Evolutionary conservation across 2,797 vertebrate genomes (phyloP), one percentile per base, ranked within the genome.

Genomic region (Peromyscus attwateri): DNA sequence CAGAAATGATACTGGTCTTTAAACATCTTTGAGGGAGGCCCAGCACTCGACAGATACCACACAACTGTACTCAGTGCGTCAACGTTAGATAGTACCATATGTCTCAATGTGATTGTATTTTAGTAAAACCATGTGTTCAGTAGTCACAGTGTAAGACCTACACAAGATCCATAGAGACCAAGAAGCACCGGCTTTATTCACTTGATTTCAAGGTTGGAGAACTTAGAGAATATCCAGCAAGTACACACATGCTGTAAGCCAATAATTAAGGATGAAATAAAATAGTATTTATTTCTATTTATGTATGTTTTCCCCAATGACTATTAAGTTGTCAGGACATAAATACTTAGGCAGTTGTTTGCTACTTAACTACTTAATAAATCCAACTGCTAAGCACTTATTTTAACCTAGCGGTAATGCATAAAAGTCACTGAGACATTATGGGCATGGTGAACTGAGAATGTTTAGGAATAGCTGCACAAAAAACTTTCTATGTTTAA

Each of bases 341-440:
- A 94, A 90, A 73, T 77, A 73, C 76, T 92, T 92, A 90, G 8
- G 31, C 91, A 82, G 29, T 79, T 95, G 71, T 81, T 94, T 94
- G 55, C 43, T 75, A 66, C 34, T 96, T 92, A 84, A 64, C 62
- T 85, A 40, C 16, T 85, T 60, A 87, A 75, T 89, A 95, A 95
- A 31, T 40, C 3, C 17, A 60, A 76, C 60, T 76, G 49, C n/a
- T 64, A 85, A 75, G 21, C 68, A 11, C 87, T 76, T 92, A 37
- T 94, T 95, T 89, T 91, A 93, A 40, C 25, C 23, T 31, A 37
- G 29, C 77, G 57, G 40, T 16, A 49, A 37, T 57, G 16, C 40
- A 57, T 88, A 70, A 90, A 96, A 87, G n/a, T 76, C 66, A 27
- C 43, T 3, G 57, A 92, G 43, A 73, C 82, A 43, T 71, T 43